Base-by-base conservation (phyloP, 2,797 vertebrate genomes). In the Alouatta caraya region DNA sequence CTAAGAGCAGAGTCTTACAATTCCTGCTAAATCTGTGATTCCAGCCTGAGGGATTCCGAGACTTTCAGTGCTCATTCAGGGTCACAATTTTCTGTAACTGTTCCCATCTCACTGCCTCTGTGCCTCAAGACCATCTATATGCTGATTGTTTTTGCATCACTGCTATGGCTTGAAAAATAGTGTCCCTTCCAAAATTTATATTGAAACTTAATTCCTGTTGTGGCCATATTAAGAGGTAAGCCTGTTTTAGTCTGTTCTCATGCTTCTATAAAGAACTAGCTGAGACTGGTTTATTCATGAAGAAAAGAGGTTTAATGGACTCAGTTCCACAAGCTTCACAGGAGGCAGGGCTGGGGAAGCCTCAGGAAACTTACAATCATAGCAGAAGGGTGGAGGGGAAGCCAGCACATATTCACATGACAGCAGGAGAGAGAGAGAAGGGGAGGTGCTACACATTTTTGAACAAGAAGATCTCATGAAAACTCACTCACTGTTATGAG, bases 61-160 rank as follows among this genome's bases (percentile, higher is more conserved):
- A 33, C 15, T 1, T 50, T 21, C 5, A 1, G 1, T 15, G 17
- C 6, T 52, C 39, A 39, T 37, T 3, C 2, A 42, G 17, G 11
- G 5, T 9, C 10, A 10, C 57, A 50, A 59, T 46, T 57, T 33
- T 33, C 46, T 26, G 26, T 1, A 14, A 13, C 67, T 48, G 21
- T 19, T 33, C 33, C 73, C 76, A 86, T 46, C 37, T 46, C 5
- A 0, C 30, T 55, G 44, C 26, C 11, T 33, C 44, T 59, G 22
- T 1, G 19, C 33, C 50, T n/a, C 79, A 4, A 46, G 26, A 4
- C 57, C 26, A 46, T 72, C 52, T 28, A 2, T 9, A 46, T 2
- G 44, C 12, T n/a, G 22, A 72, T 37, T 5, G 48, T 24, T 57
- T 57, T 44, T 33, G 39, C 46, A 67, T 64, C 4, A 8, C 13